A percentile compares a stretch with the other conserved stretches of the same genome.
Evolutionary conservation across 2,113 vertebrate genomes (phyloP).

Genomic region (Chloroceryle aenea): DNA sequence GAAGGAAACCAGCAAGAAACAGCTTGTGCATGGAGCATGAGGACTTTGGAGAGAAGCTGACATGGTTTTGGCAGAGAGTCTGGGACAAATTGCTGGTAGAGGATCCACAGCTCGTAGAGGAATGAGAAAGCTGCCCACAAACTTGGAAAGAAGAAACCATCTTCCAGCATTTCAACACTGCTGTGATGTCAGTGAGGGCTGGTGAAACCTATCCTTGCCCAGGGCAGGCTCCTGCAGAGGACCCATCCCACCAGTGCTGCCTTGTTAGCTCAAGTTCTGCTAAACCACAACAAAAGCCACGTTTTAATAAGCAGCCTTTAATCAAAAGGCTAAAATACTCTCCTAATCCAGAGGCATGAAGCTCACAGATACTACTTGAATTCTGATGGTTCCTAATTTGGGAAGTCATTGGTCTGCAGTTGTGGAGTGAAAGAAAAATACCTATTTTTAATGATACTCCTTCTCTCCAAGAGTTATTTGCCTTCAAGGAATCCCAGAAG

Average conservation of each 20-base stretch:
- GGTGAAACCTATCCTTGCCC: background rate
- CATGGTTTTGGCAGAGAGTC: slow-evolving; percentile 1
- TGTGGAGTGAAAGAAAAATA: background rate
- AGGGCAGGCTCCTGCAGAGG: background rate
- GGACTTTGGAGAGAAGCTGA: background rate
- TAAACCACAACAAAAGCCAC: slow-evolving; percentile 42
- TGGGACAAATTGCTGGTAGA: slow-evolving; percentile 43
- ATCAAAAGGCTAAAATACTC: background rate
- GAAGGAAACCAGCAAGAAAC: background rate
- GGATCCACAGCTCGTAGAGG: background rate
- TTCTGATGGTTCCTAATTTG: background rate
- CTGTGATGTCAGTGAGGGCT: background rate
- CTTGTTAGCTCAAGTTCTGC: background rate
- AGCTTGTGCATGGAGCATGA: background rate
- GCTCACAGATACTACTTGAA: background rate
- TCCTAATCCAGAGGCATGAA: background rate
- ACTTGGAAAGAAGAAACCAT: background rate
- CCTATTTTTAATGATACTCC: background rate
- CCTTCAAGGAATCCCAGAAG: background rate
- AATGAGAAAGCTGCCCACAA: background rate
- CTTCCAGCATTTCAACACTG: background rate
- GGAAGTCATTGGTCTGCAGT: background rate
- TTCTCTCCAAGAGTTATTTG: background rate
- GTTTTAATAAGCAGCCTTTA: background rate
- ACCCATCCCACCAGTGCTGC: background rate